Evolutionary conservation across 2,113 vertebrate genomes (phyloP).

Genomic region (Colistium nudipinnis): DNA sequence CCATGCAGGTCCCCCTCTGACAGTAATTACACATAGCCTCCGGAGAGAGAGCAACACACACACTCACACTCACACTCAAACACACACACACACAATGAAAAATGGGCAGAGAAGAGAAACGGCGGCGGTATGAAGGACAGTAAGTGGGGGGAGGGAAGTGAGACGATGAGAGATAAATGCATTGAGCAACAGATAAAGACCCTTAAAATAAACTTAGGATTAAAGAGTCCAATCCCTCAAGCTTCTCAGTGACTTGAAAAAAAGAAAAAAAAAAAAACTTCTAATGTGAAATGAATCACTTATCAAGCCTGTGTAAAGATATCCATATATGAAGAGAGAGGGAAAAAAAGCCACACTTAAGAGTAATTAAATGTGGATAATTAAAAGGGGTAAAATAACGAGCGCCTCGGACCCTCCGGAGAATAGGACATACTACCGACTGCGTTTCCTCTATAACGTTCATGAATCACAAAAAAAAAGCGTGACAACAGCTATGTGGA

Average conservation of each 20-base stretch:
- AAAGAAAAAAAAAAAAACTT: slow-evolving; percentile 17
- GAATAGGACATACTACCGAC: slow-evolving; percentile 49
- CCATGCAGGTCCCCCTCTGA: slow-evolving; percentile 70
- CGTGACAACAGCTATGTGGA: slow-evolving; percentile 9
- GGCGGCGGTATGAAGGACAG: slow-evolving; percentile 22
- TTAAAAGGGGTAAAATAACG: slow-evolving; percentile 61
- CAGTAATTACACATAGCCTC: slow-evolving; percentile 79
- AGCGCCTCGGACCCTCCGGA: slow-evolving; percentile 30
- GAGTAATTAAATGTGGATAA: slow-evolving; percentile 76
- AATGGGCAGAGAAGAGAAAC: slow-evolving; percentile 17
- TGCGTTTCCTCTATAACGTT: slow-evolving; percentile 28
- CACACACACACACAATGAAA: slow-evolving; percentile 7
- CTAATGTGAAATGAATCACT: slow-evolving; percentile 62
- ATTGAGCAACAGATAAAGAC: slow-evolving; percentile 58
- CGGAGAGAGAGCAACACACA: slow-evolving; percentile 59
- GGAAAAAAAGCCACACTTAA: slow-evolving; percentile 45
- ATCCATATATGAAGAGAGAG: slow-evolving; percentile 33
- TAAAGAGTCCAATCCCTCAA: slow-evolving; percentile 63
- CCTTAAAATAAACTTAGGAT: slow-evolving; percentile 61
- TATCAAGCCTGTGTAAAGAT: slow-evolving; percentile 56
- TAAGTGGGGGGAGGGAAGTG: slow-evolving; percentile 10
- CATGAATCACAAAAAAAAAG: slow-evolving; percentile 22
- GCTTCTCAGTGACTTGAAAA: slow-evolving; percentile 57
- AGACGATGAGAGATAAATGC: slow-evolving; percentile 63
- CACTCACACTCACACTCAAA: too few species aligned